Conservation (phyloP, 2,113 vertebrate species). For the Ctenomys sociabilis region DNA sequence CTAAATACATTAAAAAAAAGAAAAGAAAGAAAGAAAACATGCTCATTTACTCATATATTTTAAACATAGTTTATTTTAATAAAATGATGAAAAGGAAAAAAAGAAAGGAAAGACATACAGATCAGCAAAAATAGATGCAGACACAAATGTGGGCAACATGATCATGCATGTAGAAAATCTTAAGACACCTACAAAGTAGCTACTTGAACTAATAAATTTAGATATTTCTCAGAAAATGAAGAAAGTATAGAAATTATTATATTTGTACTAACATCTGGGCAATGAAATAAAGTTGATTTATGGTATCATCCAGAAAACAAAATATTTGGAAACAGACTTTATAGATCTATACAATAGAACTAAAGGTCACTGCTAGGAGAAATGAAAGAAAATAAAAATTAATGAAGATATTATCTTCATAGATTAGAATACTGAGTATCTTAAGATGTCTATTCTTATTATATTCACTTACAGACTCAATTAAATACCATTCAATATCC, state of each 20-base stretch:
- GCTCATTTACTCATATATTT: not conserved
- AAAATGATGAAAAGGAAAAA: not conserved
- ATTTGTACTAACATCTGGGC: not conserved
- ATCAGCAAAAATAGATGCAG: not conserved
- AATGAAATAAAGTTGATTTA: not conserved
- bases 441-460: not conserved
- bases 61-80: conserved; percentile 11
- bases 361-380: not conserved
- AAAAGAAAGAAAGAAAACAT: not conserved
- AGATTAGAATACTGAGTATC: not conserved
- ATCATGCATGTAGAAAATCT: not conserved
- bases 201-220: not conserved
- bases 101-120: not conserved
- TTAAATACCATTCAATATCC: not conserved
- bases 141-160: not conserved
- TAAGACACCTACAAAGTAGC: not conserved
- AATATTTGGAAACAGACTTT: not conserved
- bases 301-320: not conserved
- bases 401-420: not conserved
- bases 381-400: not conserved
- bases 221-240: not conserved
- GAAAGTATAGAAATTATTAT: not conserved
- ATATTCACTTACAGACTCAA: not conserved
- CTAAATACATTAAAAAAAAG: too few species aligned
- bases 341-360: not conserved